Base-by-base conservation (phyloP, 2,113 vertebrate genomes). In the Eupsittula cactorum region DNA sequence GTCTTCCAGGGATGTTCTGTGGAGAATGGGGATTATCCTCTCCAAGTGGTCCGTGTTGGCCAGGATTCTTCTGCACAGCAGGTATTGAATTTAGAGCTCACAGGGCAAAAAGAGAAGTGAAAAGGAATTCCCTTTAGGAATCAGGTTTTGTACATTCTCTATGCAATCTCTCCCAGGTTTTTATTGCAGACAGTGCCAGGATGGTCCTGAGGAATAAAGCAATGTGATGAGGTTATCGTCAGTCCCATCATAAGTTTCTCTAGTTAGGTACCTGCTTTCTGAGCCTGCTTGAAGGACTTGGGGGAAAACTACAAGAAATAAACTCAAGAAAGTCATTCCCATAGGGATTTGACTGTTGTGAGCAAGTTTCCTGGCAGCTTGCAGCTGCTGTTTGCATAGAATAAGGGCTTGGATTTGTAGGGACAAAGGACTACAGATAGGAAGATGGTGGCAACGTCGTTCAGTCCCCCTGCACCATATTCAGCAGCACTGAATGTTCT, bases 21-120 rank as follows among this genome's bases (percentile, higher is more conserved):
- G 98, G 98, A 71, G 98, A 98, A 24, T 98, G 98, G 98, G 98
- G 98, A 73, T 95, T 98, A 27, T 97, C 98, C 76, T 98, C 98
- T 94, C 98, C 98, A 29, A 97, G 97, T 74, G 98, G 98, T n/a
- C 97, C 93, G 67, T 99, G 98, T 91, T 97, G 98, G 78, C 97
- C 98, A 62, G 98, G 98, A 73, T 98, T 98, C 96, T 99, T 98
- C 97, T 98, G 98, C 92, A 97, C 95, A 92, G 94, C 97, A 98
- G 98, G 98, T 99, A 94, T 47, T 24, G 29, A 41, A 39, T 53
- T 55, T 5, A 37, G 46, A 1, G 0, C 18, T 79, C 52, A 62
- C 10, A 47, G 62, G 18, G 44, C 28, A 77, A 27, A 53, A 53
- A 20, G 29, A 41, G 47, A 64, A 62, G 31, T n/a, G 55, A 24